A percentile compares a stretch with the other conserved stretches of the same genome.
Conservation (phyloP, 2,888 invertebrate species). For the Drosophila antonietae region DNA sequence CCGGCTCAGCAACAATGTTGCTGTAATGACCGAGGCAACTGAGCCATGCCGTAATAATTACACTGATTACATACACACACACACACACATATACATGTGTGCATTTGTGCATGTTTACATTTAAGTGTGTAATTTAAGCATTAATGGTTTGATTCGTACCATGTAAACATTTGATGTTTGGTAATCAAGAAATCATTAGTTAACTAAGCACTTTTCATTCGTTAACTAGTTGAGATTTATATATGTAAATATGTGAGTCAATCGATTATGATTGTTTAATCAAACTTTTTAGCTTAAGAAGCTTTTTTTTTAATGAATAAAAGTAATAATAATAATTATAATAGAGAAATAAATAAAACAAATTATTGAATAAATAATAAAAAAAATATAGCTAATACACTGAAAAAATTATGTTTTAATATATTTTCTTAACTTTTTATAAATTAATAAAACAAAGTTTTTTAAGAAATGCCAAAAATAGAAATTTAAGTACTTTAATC, state of each 20-base stretch:
- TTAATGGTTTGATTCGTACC: neutral
- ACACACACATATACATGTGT: neutral
- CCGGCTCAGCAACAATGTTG: constrained; percentile 20
- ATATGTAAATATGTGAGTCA: neutral
- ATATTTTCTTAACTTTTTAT: too few species aligned
- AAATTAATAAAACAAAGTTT: too few species aligned
- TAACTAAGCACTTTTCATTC: constrained; percentile 1
- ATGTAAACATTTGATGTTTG: constrained; percentile 4
- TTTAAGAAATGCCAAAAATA: too few species aligned
- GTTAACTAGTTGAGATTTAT: neutral
- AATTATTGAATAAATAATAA: too few species aligned
- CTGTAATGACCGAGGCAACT: constrained; percentile 11
- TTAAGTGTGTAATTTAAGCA: neutral
- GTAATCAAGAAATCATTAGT: neutral
- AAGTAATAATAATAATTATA: neutral
- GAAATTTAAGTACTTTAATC: too few species aligned
- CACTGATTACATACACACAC: neutral
- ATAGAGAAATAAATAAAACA: too few species aligned
- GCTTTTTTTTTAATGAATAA: neutral
- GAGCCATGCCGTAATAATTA: constrained; percentile 9
- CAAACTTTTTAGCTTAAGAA: neutral
- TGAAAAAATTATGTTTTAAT: neutral
- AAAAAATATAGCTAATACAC: neutral
- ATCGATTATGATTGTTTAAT: neutral
- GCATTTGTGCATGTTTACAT: neutral